These are phyloP conservation scores for Siphonodentalium dalli DNA, from an alignment of 2,888 invertebrate genomes.

Conservation along the genomic window DNA sequence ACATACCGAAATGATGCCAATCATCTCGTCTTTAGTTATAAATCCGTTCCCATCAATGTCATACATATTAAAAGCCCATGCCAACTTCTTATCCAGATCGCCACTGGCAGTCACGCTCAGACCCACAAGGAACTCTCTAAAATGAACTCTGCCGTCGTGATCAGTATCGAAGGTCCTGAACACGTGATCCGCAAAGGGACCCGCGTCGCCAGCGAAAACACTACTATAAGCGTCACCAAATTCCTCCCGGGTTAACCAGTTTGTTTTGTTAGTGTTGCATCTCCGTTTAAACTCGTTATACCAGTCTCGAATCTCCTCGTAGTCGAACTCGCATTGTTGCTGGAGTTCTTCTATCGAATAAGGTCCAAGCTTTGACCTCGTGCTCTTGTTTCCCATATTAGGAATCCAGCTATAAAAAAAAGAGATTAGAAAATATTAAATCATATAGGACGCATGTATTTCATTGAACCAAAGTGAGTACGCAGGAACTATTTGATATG, in stretches of 20 bases:
- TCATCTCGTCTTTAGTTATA: constrained; percentile 22
- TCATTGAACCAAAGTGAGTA: too few relatives aligned
- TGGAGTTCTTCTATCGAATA: too few relatives aligned
- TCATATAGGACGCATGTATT: too few relatives aligned
- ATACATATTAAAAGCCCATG: constrained; percentile 28
- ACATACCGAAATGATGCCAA: constrained; percentile 25
- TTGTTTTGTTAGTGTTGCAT: constrained; percentile 17
- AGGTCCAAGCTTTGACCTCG: too few relatives aligned
- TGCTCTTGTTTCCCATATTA: too few relatives aligned
- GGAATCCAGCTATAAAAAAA: too few relatives aligned
- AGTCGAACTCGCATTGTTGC: too few relatives aligned
- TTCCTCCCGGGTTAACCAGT: constrained; percentile 25
- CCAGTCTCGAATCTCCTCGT: constrained; percentile 35
- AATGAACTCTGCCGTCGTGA: constrained; percentile 30
- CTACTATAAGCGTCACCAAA: constrained; percentile 28
- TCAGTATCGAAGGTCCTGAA: constrained; percentile 31
- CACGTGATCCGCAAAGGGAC: constrained; percentile 26
- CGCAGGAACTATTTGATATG: too few relatives aligned
- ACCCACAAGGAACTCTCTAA: constrained; percentile 31
- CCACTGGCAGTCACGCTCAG: constrained; percentile 22
- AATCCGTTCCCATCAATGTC: constrained; percentile 24
- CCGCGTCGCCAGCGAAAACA: constrained; percentile 25
- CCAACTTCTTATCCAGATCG: constrained; percentile 22
- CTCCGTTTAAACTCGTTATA: constrained; percentile 16
- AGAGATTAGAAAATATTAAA: too few relatives aligned